Base-by-base conservation (phyloP, 2,888 invertebrate genomes). In the Lingula anatina region DNA sequence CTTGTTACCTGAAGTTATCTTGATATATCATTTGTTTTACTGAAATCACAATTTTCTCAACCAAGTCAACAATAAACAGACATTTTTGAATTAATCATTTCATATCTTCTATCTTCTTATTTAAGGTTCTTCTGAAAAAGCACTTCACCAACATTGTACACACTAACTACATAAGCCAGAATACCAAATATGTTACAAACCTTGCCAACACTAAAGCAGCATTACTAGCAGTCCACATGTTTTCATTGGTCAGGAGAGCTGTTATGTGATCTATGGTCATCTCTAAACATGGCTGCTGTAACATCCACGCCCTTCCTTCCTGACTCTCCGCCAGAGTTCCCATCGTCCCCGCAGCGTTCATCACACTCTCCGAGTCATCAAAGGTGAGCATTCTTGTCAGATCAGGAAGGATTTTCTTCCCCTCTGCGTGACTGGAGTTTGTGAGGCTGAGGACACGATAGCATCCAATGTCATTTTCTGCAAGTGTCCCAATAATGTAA, bases 271-370 rank as follows among this genome's bases (percentile, higher is more conserved):
- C 59, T 20, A 76, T 51, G 27, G 70, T 67, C 41, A 62, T 54
- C 4, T 55, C 53, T 9, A 75, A 49, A 53, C 71, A 71, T 0
- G 58, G 48, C 49, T 74, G 70, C 4, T 56, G 50, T 43, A 76
- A 53, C 45, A 76, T 69, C 75, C 75, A 75, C 31, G 64, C 64
- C 3, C 76, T 52, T 4, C 76, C 76, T 31, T 70, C 70, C 35
- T 60, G 60, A 49, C 68, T 71, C 54, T 75, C 74, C 57, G 72
- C 76, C 65, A 76, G 53, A 2, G 75, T 75, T 25, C 75, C 76
- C 60, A 76, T 68, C 15, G 75, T 76, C 5, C 76, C 75, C 5
- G 76, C 75, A 24, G 75, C 75, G 60, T 76, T 76, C 75, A 76
- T 74, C n/a, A 76, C 73, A 56, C 71, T 72, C 56, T 76, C 76